Evolutionary conservation across 2,888 invertebrate species (phyloP), one percentile per base, ranked within the genome.

Genomic region (Anarsia innoxiella): DNA sequence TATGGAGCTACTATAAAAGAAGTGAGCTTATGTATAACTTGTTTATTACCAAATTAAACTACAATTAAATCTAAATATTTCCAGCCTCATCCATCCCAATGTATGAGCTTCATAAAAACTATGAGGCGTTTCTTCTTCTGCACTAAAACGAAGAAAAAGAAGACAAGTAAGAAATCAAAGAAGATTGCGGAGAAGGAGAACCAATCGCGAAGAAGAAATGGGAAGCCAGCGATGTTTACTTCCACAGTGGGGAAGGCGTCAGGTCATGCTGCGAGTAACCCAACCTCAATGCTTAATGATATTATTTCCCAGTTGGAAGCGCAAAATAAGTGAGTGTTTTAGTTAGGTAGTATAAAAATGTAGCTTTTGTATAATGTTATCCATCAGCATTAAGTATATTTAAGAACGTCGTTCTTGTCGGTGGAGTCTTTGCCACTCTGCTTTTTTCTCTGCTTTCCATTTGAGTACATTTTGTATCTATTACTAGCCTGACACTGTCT

Each of bases 301-400:
- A 89, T 93, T 46, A 93, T 93, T 33, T 83, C 77, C 41, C 90
- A 92, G 53, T 69, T 93, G 43, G 92, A 93, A 69, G 82, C 87
- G 27, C 90, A 91, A 60, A 90, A 90, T 51, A 86, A 77, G 85
- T 86, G 30, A 65, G 76, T 51, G 2, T 31, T 31, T 31, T 29
- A 13, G 13, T 23, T 8, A 23, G 9, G 8, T 14, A 19, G n/a
- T n/a, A n/a, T n/a, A n/a, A n/a, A n/a, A n/a, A n/a, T n/a, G n/a
- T n/a, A n/a, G n/a, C n/a, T n/a, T n/a, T n/a, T n/a, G n/a, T n/a
- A n/a, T n/a, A n/a, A n/a, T n/a, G n/a, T n/a, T n/a, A n/a, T n/a
- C n/a, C n/a, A n/a, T n/a, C n/a, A n/a, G n/a, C n/a, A n/a, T n/a
- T n/a, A n/a, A n/a, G n/a, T n/a, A n/a, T n/a, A n/a, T n/a, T n/a